Conservation (phyloP, 2,888 invertebrate species). For the Apomyelois bistriatella region DNA sequence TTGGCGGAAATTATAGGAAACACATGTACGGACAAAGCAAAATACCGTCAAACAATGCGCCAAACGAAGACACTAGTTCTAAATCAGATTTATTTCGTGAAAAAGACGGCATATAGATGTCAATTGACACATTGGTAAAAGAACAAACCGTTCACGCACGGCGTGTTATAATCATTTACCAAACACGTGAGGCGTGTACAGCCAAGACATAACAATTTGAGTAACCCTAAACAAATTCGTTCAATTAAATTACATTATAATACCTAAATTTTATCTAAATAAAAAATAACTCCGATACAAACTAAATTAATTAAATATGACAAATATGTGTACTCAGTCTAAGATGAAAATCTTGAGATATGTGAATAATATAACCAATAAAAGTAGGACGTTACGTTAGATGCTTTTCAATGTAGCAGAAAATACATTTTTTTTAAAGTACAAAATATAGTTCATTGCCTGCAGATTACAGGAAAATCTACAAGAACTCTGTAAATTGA, state of each 20-base stretch:
- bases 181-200: not conserved
- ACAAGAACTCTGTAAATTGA: too few relatives aligned
- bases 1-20: too few relatives aligned
- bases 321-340: conserved; percentile 11
- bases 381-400: not conserved
- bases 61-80: too few relatives aligned
- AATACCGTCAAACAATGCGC: too few relatives aligned
- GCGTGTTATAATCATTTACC: not conserved
- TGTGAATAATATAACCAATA: not conserved
- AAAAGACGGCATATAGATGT: too few relatives aligned
- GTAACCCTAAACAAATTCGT: conserved; percentile 8
- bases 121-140: too few relatives aligned
- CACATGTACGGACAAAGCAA: too few relatives aligned
- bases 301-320: not conserved
- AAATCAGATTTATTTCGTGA: too few relatives aligned
- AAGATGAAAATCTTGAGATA: conserved; percentile 3
- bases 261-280: conserved; percentile 7
- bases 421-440: too few relatives aligned
- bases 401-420: not conserved
- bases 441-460: too few relatives aligned
- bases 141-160: not conserved
- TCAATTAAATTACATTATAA: not conserved
- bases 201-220: not conserved
- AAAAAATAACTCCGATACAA: conserved; percentile 2
- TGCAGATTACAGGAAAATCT: too few relatives aligned